These are phyloP conservation scores for Marmota monax DNA, from an alignment of 2,113 vertebrate species.

Conservation along the genomic window DNA sequence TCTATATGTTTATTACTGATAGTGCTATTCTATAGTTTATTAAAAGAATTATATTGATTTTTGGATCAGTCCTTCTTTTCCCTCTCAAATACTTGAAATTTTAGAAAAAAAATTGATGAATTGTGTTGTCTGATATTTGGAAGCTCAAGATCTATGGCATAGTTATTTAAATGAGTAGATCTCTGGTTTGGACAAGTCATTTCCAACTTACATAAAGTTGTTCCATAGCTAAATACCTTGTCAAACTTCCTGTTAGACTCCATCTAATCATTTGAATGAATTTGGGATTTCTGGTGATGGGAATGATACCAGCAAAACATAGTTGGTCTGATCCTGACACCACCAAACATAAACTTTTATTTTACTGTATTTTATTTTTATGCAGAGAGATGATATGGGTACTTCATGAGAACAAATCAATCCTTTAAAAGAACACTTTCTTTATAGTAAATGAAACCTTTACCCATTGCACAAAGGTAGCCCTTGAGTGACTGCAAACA, in stretches of 20 bases:
- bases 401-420: conserved; percentile 7
- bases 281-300: not conserved
- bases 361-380: not conserved
- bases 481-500: not conserved
- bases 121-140: not conserved
- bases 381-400: not conserved
- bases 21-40: not conserved
- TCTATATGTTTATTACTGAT: not conserved
- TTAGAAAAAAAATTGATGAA: not conserved
- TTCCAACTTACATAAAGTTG: not conserved
- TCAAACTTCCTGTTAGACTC: not conserved
- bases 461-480: not conserved
- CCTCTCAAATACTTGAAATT: not conserved
- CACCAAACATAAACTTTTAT: not conserved
- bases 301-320: not conserved
- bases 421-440: conserved; percentile 10
- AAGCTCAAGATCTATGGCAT: not conserved
- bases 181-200: conserved; percentile 1
- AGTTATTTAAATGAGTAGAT: not conserved
- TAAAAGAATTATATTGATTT: not conserved
- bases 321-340: not conserved
- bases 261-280: not conserved
- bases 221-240: not conserved
- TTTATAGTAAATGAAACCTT: conserved; percentile 61
- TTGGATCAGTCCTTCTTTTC: not conserved